Conservation (phyloP, 2,797 vertebrate genomes). For the Rachycentron canadum region DNA sequence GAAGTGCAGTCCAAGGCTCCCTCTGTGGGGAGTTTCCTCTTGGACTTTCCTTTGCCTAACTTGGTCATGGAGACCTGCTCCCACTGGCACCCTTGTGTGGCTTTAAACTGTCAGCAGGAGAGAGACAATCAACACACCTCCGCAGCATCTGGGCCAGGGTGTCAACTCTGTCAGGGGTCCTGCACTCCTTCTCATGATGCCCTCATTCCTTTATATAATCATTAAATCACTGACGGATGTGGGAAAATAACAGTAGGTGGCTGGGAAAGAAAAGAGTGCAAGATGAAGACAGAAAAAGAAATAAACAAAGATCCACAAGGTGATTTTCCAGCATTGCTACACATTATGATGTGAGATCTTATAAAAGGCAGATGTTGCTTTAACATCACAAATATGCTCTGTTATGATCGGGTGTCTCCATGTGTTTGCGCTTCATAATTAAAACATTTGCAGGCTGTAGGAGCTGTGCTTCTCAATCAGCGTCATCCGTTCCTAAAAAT, state of each 20-base stretch:
- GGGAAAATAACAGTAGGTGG: conserved; percentile 52
- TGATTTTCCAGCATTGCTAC: conserved; percentile 44
- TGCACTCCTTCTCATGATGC: conserved; percentile 53
- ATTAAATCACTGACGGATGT: conserved; percentile 67
- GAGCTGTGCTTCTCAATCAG: conserved; percentile 50
- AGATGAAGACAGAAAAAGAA: conserved; percentile 24
- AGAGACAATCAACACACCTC: conserved; percentile 59
- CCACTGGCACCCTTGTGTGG: conserved; percentile 5
- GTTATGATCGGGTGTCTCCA: conserved; percentile 61
- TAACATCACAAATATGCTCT: conserved; percentile 70
- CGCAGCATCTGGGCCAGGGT: conserved; percentile 68
- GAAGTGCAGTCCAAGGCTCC: conserved; percentile 23
- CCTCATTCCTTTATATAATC: conserved; percentile 56
- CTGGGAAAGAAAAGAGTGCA: conserved; percentile 30
- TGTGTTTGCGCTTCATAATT: conserved; percentile 77
- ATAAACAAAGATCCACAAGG: conserved; percentile 51
- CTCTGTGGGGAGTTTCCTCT: conserved; percentile 47
- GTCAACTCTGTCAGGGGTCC: conserved; percentile 55
- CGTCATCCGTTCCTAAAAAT: conserved; percentile 53
- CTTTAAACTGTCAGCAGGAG: conserved; percentile 9
- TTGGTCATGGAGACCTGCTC: conserved; percentile 69
- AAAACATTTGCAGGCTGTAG: conserved; percentile 75
- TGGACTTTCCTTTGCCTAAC: conserved; percentile 70
- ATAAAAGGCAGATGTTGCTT: conserved; percentile 80
- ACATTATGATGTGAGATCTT: conserved; percentile 71